A percentile compares a stretch with the other conserved stretches of the same genome.
phyloP scores from a whole-genome alignment of 2,113 vertebrate species.

The Spilogale gracilis region DNA sequence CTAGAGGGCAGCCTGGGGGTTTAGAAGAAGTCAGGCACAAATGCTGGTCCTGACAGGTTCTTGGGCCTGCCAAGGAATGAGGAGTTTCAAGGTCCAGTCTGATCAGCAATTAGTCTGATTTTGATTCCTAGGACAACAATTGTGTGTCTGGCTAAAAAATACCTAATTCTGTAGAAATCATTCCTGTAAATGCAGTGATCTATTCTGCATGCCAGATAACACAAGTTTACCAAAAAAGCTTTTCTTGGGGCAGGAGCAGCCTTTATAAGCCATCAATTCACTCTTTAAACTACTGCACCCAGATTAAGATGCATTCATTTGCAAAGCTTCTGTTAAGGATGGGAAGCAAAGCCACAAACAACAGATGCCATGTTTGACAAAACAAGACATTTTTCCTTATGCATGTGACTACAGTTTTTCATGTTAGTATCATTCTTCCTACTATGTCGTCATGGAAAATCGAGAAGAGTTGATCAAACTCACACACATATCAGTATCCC shows the following conservation, averaged over 20 bases:
- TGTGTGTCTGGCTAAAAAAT: slow-evolving; percentile 25
- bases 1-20: background rate
- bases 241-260: background rate
- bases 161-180: background rate
- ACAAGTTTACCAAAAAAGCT: background rate
- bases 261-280: background rate
- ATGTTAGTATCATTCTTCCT: background rate
- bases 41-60: background rate
- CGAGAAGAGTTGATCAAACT: background rate
- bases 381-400: background rate
- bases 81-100: background rate
- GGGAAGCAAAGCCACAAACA: background rate
- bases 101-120: background rate
- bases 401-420: background rate
- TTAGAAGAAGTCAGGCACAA: background rate
- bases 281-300: background rate
- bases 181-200: background rate
- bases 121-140: slow-evolving; percentile 40
- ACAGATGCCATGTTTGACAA: background rate
- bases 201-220: background rate
- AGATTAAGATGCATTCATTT: background rate
- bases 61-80: background rate
- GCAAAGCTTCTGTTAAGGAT: background rate
- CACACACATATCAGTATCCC: background rate
- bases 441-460: background rate